These are phyloP conservation scores for Cheiracanthium punctorium DNA, from an alignment of 2,888 invertebrate species.

Conservation along the genomic window DNA sequence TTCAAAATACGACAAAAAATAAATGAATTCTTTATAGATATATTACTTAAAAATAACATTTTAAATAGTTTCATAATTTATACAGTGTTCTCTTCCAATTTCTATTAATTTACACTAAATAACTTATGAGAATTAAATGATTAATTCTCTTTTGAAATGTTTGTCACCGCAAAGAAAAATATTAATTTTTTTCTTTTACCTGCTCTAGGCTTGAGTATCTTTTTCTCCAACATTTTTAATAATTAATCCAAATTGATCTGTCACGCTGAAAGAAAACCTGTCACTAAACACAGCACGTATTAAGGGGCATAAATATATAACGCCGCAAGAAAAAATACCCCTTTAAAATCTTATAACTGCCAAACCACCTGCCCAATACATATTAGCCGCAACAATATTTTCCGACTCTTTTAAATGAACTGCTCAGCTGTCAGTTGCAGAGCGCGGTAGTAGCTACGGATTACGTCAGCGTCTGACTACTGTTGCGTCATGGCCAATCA, in stretches of 20 bases:
- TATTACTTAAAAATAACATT: no score
- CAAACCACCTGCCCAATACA: constrained; percentile 46
- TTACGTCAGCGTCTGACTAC: constrained; percentile 64
- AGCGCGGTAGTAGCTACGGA: constrained; percentile 25
- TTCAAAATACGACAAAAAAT: no score
- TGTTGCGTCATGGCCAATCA: constrained; percentile 68
- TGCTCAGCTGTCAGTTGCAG: constrained; percentile 65
- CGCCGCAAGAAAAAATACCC: constrained; percentile 18
- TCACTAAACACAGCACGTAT: not conserved
- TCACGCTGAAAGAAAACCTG: not conserved
- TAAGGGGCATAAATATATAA: not conserved
- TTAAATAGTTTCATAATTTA: no score
- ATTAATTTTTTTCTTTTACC: constrained; percentile 30
- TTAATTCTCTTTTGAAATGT: no score
- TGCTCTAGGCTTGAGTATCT: constrained; percentile 46
- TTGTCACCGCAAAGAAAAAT: no score
- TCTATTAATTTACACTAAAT: no score
- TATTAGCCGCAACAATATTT: constrained; percentile 62
- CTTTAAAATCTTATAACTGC: constrained; percentile 21
- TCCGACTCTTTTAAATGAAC: constrained; percentile 66
- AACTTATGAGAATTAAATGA: no score
- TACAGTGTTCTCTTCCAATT: no score
- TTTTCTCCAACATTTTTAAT: constrained; percentile 54
- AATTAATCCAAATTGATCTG: not conserved
- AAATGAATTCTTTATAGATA: no score